Conservation (phyloP, 2,113 vertebrate genomes). For the Phocoena sinus region DNA sequence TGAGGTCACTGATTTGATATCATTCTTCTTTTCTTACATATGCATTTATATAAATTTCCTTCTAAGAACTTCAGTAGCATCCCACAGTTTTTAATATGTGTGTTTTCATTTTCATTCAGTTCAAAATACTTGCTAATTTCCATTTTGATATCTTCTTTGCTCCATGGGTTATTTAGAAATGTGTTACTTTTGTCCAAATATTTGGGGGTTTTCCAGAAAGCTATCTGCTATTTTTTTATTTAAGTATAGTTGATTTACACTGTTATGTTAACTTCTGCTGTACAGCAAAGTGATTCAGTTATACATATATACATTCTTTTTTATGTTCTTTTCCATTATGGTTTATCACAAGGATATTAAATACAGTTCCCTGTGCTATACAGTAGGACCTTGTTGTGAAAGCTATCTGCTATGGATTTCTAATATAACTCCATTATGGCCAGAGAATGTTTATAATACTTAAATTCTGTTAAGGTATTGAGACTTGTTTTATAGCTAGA, state of each 20-base stretch:
- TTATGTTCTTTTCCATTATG: neutral
- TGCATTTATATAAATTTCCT: neutral
- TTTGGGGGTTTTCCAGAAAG: neutral
- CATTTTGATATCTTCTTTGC: neutral
- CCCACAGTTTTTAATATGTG: neutral
- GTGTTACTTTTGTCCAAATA: neutral
- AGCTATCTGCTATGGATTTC: neutral
- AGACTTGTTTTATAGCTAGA: neutral
- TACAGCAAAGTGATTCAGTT: neutral
- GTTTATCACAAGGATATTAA: neutral
- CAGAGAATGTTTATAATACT: neutral
- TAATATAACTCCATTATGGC: neutral
- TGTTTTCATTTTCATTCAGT: neutral
- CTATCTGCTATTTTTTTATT: neutral
- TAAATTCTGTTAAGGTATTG: neutral
- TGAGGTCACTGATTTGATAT: neutral
- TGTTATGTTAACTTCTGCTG: neutral
- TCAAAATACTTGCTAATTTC: neutral
- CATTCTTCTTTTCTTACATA: neutral
- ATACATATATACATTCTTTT: neutral
- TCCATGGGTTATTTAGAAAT: neutral
- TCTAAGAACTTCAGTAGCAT: neutral
- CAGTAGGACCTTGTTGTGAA: neutral
- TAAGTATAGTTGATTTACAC: neutral
- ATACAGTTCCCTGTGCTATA: neutral